A percentile compares a stretch with the other conserved stretches of the same genome.
phyloP scores from a whole-genome alignment of 2,797 vertebrate genomes.

The Vireo griseus region DNA sequence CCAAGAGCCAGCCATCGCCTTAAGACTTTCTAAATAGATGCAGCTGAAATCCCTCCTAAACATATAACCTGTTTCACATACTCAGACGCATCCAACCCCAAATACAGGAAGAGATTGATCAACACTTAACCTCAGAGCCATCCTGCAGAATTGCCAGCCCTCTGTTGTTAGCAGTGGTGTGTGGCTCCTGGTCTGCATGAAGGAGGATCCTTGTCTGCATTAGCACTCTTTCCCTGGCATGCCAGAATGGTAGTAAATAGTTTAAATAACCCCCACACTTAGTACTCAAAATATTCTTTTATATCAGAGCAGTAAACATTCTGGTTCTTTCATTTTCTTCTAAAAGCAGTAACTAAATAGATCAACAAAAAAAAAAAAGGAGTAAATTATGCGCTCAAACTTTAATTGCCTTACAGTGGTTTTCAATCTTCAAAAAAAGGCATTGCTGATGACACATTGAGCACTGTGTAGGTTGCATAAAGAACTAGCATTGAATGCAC shows the following conservation, averaged over 20 bases:
- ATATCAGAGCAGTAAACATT: not conserved
- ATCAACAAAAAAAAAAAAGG: not conserved
- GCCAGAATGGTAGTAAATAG: not conserved
- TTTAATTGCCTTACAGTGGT: not conserved
- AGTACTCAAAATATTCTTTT: not conserved
- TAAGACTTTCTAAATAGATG: not conserved
- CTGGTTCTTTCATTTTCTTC: not conserved
- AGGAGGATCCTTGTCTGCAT: not conserved
- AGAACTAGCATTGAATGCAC: not conserved
- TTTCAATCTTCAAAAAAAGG: not conserved
- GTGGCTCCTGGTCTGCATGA: not conserved
- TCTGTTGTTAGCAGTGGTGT: not conserved
- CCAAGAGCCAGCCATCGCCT: not conserved
- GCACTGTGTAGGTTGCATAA: not conserved
- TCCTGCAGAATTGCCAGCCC: not conserved
- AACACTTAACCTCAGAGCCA: not conserved
- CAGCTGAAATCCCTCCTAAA: not conserved
- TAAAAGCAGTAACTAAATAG: not conserved
- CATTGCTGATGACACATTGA: not conserved
- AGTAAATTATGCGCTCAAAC: not conserved
- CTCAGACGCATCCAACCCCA: not conserved
- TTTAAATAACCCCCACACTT: not conserved
- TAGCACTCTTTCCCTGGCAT: not conserved
- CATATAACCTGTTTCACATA: fast-evolving
- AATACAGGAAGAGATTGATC: not conserved